A percentile compares a stretch with the other conserved stretches of the same genome.
Evolutionary conservation across 2,888 invertebrate species (phyloP).

Genomic region (Formica aserva): DNA sequence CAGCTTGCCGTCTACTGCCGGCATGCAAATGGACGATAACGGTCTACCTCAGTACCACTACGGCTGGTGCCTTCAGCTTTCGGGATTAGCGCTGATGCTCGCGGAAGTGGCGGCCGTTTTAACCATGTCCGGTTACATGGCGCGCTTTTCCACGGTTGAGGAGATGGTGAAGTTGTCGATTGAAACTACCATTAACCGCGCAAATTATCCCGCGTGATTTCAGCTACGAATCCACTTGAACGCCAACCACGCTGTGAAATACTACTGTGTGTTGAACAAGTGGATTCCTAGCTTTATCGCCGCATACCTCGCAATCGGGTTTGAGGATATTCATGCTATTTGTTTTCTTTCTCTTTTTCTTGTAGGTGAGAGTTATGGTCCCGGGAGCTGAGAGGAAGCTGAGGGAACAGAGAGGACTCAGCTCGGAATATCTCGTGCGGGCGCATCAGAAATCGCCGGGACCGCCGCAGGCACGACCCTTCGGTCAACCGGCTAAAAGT

Average conservation of each 20-base stretch:
- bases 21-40: conserved; percentile 81
- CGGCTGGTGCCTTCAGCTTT: conserved; percentile 89
- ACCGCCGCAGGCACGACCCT: conserved; percentile 79
- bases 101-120: conserved; percentile 88
- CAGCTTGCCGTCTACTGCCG: conserved; percentile 78
- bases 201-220: conserved; percentile 9
- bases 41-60: conserved; percentile 87
- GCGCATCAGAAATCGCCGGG: conserved; percentile 84
- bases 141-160: conserved; percentile 88
- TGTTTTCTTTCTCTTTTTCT: conserved; percentile 54
- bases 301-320: background rate
- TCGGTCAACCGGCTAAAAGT: conserved; percentile 82
- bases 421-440: conserved; percentile 87
- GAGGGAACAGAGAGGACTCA: conserved; percentile 87
- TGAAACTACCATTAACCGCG: conserved; percentile 11
- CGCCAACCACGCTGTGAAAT: background rate
- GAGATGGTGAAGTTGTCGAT: conserved; percentile 86
- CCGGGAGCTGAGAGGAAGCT: conserved; percentile 88
- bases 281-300: conserved; percentile 28
- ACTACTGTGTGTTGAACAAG: background rate
- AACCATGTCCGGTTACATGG: conserved; percentile 88
- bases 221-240: conserved; percentile 21
- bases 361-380: conserved; percentile 88
- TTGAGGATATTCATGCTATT: conserved; percentile 4
- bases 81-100: conserved; percentile 88